These are phyloP conservation scores for Chrysaora quinquecirrha DNA, from an alignment of 30 jellyfish, hydroid and myxozoan genomes.

Conservation along the genomic window DNA sequence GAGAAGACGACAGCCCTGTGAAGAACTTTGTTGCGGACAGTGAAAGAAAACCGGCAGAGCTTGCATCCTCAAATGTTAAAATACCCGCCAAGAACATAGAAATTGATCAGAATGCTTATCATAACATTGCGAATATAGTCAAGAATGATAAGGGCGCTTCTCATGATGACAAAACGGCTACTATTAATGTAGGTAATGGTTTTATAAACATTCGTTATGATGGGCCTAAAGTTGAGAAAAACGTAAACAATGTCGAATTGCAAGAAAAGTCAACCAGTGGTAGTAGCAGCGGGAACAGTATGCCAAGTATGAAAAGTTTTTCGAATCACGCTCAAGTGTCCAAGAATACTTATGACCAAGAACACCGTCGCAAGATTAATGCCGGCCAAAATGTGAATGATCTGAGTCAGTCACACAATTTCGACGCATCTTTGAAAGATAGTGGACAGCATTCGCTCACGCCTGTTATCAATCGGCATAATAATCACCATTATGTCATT, in stretches of 20 bases:
- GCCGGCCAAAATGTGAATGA: neutral
- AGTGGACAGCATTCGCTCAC: conserved; percentile 32
- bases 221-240: conserved; percentile 6
- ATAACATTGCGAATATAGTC: neutral
- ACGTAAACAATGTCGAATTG: neutral
- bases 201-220: conserved; percentile 48
- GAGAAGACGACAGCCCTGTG: too few relatives aligned
- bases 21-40: too few relatives aligned
- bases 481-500: conserved; percentile 54
- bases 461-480: conserved; percentile 46
- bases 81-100: neutral
- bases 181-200: conserved; percentile 61
- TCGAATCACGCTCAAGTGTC: neutral
- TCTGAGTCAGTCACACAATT: neutral
- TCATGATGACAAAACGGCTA: conserved; percentile 28
- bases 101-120: neutral
- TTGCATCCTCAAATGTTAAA: neutral
- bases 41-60: neutral
- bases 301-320: neutral
- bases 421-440: neutral
- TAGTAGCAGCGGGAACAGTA: neutral
- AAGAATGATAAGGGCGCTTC: neutral
- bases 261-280: neutral
- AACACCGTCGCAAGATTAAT: neutral
- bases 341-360: neutral